These are phyloP conservation scores for Cryptomyrus ogoouensis DNA, from an alignment of 2,113 vertebrate genomes.

Conservation along the genomic window DNA sequence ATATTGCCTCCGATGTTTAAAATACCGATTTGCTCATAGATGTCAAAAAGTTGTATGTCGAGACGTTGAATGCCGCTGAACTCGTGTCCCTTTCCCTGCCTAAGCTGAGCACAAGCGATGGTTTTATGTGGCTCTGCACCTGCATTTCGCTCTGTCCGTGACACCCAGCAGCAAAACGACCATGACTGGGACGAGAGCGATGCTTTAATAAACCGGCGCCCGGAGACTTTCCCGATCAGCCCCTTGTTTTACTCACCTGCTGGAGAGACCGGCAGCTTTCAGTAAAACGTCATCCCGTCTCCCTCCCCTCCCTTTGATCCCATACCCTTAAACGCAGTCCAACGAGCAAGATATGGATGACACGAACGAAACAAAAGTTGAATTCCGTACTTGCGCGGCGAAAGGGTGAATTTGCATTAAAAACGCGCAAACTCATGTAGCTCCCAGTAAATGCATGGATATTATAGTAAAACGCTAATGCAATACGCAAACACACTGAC, in stretches of 20 bases:
- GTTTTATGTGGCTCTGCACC: not conserved
- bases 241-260: conserved; percentile 21
- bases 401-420: not conserved
- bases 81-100: conserved; percentile 1
- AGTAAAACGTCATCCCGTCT: not conserved
- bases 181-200: not conserved
- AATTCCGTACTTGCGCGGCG: not conserved
- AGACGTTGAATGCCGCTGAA: not conserved
- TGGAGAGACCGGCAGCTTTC: not conserved
- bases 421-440: not conserved
- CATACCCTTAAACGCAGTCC: not conserved
- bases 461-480: not conserved
- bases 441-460: not conserved
- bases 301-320: not conserved
- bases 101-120: not conserved
- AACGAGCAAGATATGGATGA: not conserved
- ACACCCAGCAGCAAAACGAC: not conserved
- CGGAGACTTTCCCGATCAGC: not conserved
- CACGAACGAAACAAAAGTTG: not conserved
- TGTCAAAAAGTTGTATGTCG: conserved; percentile 24
- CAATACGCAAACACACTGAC: not conserved
- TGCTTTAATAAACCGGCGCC: not conserved
- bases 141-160: not conserved
- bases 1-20: not conserved
- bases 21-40: not conserved